A percentile compares a stretch with the other conserved stretches of the same genome.
These are phyloP conservation scores for Gobio gobio DNA, from an alignment of 2,113 vertebrate species.

Conservation along the genomic window DNA sequence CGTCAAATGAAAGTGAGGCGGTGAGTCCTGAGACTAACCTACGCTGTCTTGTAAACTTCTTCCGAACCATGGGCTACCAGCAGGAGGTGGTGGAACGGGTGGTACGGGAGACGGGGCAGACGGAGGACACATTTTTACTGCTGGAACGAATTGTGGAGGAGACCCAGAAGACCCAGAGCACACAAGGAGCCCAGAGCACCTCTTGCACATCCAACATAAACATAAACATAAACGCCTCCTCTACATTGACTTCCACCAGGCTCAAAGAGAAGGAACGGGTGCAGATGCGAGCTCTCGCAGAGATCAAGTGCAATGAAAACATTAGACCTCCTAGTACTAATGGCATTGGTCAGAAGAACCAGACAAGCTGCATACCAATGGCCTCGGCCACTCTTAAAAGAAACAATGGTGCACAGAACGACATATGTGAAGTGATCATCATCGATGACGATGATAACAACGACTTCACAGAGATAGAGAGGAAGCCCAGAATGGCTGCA, in stretches of 20 bases:
- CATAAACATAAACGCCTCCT: constrained; percentile 52
- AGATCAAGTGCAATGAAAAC: constrained; percentile 72
- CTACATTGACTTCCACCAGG: constrained; percentile 44
- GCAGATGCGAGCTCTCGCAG: constrained; percentile 55
- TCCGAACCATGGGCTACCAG: constrained; percentile 96
- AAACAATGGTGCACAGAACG: constrained; percentile 71
- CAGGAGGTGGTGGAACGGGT: constrained; percentile 92
- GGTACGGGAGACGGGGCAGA: constrained; percentile 84
- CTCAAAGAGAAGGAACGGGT: constrained; percentile 69
- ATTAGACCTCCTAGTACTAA: constrained; percentile 70
- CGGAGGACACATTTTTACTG: constrained; percentile 86
- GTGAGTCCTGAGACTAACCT: constrained; percentile 92
- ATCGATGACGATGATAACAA: constrained; percentile 63
- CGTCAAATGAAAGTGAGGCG: constrained; percentile 72
- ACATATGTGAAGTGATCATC: constrained; percentile 71
- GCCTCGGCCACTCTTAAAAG: constrained; percentile 69
- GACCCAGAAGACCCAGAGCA: constrained; percentile 64
- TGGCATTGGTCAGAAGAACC: constrained; percentile 70
- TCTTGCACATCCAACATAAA: constrained; percentile 50
- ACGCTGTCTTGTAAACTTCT: constrained; percentile 95
- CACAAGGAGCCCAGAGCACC: constrained; percentile 66
- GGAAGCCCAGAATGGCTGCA: constrained; percentile 55
- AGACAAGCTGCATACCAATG: constrained; percentile 58
- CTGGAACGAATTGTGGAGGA: constrained; percentile 92
- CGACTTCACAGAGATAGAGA: constrained; percentile 50